phyloP scores from a whole-genome alignment of 2,113 vertebrate species.

The Rhinolophus sinicus region DNA sequence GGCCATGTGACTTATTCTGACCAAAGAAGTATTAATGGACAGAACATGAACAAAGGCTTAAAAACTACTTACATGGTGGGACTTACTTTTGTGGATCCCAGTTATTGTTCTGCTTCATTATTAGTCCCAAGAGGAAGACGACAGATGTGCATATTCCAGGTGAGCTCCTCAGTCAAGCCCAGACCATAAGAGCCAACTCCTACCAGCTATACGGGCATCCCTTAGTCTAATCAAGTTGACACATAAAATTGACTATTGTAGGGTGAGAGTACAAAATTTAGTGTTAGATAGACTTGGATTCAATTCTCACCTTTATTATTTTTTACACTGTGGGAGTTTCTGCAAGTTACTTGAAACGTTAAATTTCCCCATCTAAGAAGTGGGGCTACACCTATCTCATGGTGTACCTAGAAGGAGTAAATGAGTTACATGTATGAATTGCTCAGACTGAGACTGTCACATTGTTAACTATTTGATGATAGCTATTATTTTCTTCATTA shows the following conservation, averaged over 20 bases:
- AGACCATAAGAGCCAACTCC: not conserved
- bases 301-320: not conserved
- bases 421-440: not conserved
- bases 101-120: not conserved
- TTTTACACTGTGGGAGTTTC: not conserved
- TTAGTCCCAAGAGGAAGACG: not conserved
- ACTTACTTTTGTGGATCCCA: not conserved
- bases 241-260: not conserved
- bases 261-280: not conserved
- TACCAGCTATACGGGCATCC: not conserved
- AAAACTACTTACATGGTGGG: not conserved
- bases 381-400: not conserved
- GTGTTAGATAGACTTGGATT: not conserved
- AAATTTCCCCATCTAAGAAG: not conserved
- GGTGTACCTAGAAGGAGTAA: not conserved
- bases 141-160: rapidly evolving
- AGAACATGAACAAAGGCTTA: not conserved
- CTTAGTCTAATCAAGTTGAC: not conserved
- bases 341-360: not conserved
- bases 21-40: not conserved
- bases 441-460: not conserved
- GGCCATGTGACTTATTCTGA: not conserved
- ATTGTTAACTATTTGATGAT: not conserved
- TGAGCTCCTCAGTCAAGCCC: not conserved
- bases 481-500: not conserved